Conservation (phyloP, 2,797 vertebrate genomes). For the Aeoliscus strigatus region DNA sequence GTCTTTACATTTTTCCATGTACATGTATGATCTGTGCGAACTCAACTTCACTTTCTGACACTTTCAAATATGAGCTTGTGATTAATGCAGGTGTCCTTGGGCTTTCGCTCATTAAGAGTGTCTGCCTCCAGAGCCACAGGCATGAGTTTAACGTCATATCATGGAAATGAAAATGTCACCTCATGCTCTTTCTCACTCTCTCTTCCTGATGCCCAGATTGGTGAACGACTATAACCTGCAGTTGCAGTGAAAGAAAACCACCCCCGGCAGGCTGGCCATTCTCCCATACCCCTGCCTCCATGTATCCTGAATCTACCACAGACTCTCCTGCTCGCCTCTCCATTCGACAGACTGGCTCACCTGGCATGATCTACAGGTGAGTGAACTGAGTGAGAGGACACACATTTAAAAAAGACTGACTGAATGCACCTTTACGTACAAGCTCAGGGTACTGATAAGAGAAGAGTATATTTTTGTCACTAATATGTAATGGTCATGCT, state of each 20-base stretch:
- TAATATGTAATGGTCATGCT: too few species aligned
- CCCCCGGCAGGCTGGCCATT: constrained; percentile 72
- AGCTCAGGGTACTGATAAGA: neutral
- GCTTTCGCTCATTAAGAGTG: too few species aligned
- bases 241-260: constrained; percentile 52
- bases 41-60: too few species aligned
- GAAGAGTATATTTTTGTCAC: too few species aligned
- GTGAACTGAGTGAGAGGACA: neutral
- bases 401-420: neutral
- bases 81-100: too few species aligned
- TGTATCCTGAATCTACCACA: constrained; percentile 99
- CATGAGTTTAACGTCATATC: neutral
- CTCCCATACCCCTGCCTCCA: constrained; percentile 79
- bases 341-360: constrained; percentile 92
- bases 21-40: too few species aligned
- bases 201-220: constrained; percentile 45
- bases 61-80: too few species aligned
- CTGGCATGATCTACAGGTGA: constrained; percentile 99
- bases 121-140: too few species aligned
- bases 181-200: neutral
- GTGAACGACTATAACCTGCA: constrained; percentile 41
- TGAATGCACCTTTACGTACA: neutral
- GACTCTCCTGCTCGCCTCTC: constrained; percentile 97
- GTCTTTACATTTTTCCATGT: too few species aligned
- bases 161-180: neutral